Evolutionary conservation across 2,888 invertebrate species (phyloP).

Genomic region (Aleiodes alternator): DNA sequence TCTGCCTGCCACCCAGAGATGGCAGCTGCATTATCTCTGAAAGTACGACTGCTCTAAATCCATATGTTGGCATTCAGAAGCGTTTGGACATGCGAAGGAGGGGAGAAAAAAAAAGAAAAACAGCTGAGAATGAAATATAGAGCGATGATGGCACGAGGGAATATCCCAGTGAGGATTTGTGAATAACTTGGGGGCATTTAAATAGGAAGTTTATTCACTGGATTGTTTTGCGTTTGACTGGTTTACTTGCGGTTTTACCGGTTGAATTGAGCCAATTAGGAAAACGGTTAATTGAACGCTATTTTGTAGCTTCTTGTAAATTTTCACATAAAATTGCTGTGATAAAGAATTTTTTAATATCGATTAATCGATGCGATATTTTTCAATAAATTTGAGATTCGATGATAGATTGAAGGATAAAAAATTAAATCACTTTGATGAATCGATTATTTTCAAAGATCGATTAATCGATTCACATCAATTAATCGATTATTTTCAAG

Average conservation of each 20-base stretch:
- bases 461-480: too few species aligned
- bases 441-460: too few species aligned
- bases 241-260: background rate
- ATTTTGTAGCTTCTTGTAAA: background rate
- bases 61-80: slow-evolving; percentile 23
- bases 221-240: background rate
- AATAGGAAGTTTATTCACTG: background rate
- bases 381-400: too few species aligned
- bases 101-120: background rate
- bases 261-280: too few species aligned
- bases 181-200: background rate
- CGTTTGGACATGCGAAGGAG: background rate
- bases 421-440: too few species aligned
- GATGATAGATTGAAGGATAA: too few species aligned
- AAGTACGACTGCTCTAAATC: background rate
- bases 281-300: too few species aligned
- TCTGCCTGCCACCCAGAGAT: slow-evolving; percentile 67
- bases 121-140: slow-evolving; percentile 1
- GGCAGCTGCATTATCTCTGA: slow-evolving; percentile 73
- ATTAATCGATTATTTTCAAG: too few species aligned
- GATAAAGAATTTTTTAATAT: too few species aligned
- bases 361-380: too few species aligned
- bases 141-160: slow-evolving; percentile 13
- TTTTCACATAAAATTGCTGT: too few species aligned
- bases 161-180: slow-evolving; percentile 38